Percentiles rank a stretch among this genome's conserved stretches.
Evolutionary conservation across 2,797 vertebrate genomes (phyloP).

Genomic region (Triplophysa yarkandensis): DNA sequence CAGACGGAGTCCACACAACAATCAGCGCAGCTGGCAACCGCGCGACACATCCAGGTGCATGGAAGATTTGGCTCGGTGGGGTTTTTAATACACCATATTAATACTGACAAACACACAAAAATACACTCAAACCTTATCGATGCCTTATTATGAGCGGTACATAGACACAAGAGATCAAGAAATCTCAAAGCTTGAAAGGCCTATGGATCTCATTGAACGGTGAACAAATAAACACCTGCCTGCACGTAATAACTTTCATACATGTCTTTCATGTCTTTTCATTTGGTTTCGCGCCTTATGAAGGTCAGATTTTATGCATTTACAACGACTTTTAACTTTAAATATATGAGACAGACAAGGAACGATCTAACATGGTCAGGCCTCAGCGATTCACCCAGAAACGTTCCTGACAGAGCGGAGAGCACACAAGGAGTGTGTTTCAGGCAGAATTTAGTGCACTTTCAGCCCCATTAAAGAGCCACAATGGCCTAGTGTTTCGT

Average conservation of each 20-base stretch:
- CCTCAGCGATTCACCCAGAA: slow-evolving; percentile 13
- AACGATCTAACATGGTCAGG: slow-evolving; percentile 15
- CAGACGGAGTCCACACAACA: slow-evolving; percentile 36
- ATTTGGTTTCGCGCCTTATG: slow-evolving; percentile 19
- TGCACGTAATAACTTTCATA: not conserved
- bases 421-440: slow-evolving; percentile 37
- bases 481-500: slow-evolving; percentile 53
- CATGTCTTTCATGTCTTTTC: not conserved
- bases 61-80: slow-evolving; percentile 10
- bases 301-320: slow-evolving; percentile 46
- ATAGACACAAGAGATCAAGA: not conserved
- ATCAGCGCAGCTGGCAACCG: slow-evolving; percentile 13
- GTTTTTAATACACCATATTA: slow-evolving; percentile 6
- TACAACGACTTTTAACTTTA: too few relatives aligned
- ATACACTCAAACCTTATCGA: not conserved
- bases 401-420: slow-evolving; percentile 20
- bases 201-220: not conserved
- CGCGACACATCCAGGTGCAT: not conserved
- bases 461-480: slow-evolving; percentile 41
- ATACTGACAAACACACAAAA: not conserved
- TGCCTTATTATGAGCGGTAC: not conserved
- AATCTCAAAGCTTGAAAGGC: not conserved
- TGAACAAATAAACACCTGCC: not conserved
- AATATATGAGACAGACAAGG: slow-evolving; percentile 12
- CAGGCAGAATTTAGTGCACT: slow-evolving; percentile 46